Conservation (phyloP, 2,113 vertebrate species). For the Turdus rufiventris region DNA sequence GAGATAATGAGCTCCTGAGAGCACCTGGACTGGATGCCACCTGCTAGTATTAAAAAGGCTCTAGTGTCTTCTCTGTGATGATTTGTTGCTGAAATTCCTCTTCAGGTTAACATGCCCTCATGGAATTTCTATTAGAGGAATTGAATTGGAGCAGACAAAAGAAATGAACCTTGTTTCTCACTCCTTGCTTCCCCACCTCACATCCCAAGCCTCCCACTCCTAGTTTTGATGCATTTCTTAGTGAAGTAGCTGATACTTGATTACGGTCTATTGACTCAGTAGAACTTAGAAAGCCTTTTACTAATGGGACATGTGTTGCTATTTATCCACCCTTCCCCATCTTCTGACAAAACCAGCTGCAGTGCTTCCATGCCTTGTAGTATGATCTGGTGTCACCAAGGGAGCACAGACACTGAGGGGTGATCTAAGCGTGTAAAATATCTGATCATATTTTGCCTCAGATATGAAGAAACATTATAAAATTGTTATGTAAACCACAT, state of each 20-base stretch:
- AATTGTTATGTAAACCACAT: neutral
- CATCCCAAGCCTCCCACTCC: neutral
- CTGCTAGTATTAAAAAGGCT: neutral
- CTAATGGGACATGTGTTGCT: neutral
- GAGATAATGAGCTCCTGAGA: neutral
- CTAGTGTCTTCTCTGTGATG: neutral
- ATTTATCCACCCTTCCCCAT: neutral
- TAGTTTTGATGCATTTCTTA: neutral
- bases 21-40: neutral
- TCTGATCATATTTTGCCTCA: neutral
- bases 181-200: neutral
- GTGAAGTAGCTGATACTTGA: neutral
- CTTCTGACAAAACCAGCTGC: neutral
- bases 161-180: neutral
- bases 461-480: neutral
- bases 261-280: neutral
- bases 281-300: neutral
- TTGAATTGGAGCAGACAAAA: neutral
- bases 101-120: neutral
- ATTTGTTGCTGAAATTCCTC: constrained; percentile 23
- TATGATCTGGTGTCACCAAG: neutral
- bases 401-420: neutral
- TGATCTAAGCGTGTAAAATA: neutral
- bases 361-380: neutral
- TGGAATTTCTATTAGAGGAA: neutral